phyloP scores from a whole-genome alignment of 2,113 vertebrate species.

The Tychaedon coryphoeus region DNA sequence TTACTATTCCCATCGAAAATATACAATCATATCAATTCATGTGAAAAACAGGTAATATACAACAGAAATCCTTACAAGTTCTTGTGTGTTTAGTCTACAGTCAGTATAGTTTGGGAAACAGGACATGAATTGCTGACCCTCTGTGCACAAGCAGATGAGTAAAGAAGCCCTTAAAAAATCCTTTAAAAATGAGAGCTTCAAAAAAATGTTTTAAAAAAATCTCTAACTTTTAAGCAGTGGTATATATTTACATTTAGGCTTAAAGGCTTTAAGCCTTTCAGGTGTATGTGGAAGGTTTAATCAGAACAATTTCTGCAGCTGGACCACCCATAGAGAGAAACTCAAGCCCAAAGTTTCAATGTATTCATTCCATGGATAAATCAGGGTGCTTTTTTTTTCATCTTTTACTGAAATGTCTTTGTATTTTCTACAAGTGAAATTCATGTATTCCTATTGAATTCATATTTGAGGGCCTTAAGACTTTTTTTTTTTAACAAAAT shows the following conservation, averaged over 20 bases:
- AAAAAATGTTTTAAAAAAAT: not conserved
- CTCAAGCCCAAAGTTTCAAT: not conserved
- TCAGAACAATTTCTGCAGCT: not conserved
- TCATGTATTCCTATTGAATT: not conserved
- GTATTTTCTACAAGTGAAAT: not conserved
- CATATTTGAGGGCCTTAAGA: not conserved
- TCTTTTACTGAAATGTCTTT: not conserved
- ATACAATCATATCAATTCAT: not conserved
- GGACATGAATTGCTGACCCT: not conserved
- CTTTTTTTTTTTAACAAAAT: not conserved
- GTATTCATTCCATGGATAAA: not conserved
- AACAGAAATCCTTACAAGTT: not conserved
- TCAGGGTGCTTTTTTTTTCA: not conserved
- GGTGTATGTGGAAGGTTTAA: not conserved
- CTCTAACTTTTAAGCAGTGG: not conserved
- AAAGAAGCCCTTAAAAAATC: not conserved
- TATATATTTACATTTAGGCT: not conserved
- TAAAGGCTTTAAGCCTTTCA: not conserved
- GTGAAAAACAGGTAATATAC: not conserved
- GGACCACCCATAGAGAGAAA: not conserved
- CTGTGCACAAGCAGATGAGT: not conserved
- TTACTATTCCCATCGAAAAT: not conserved
- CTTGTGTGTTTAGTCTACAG: not conserved
- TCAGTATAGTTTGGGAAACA: not conserved
- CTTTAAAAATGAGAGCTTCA: not conserved